A percentile compares a stretch with the other conserved stretches of the same genome.
These are phyloP conservation scores for Jacana jacana DNA, from an alignment of 2,113 vertebrate species.

Conservation along the genomic window DNA sequence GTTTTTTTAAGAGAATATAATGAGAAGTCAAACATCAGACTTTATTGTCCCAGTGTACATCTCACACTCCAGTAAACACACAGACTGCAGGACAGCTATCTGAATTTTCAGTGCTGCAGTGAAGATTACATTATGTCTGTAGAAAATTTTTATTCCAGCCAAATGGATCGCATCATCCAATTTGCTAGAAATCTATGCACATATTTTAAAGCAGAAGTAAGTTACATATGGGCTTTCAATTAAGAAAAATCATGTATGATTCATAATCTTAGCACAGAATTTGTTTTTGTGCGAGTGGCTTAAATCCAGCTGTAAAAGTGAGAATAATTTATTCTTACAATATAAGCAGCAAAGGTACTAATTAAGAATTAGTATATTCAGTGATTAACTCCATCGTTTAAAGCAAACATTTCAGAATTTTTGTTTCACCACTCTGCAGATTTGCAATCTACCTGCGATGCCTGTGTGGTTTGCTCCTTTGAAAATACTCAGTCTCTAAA, in stretches of 20 bases:
- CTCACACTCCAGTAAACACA: slow-evolving; percentile 33
- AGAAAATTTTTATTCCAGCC: slow-evolving; percentile 45
- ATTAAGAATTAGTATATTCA: slow-evolving; percentile 46
- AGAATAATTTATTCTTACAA: slow-evolving; percentile 51
- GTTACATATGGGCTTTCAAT: slow-evolving; percentile 10
- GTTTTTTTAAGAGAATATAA: neutral
- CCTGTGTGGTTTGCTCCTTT: neutral
- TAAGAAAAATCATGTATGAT: slow-evolving; percentile 28
- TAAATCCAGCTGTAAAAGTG: slow-evolving; percentile 27
- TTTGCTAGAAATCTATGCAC: slow-evolving; percentile 42
- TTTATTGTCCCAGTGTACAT: slow-evolving; percentile 5
- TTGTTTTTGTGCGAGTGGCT: slow-evolving; percentile 3
- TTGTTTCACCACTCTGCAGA: slow-evolving; percentile 6
- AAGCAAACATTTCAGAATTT: slow-evolving; percentile 54
- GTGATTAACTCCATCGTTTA: slow-evolving; percentile 32
- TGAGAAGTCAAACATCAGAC: slow-evolving; percentile 28
- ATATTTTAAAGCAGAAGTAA: neutral
- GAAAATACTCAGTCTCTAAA: slow-evolving; percentile 20
- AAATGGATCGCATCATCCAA: slow-evolving; percentile 36
- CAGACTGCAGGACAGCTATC: slow-evolving; percentile 19
- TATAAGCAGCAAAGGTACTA: slow-evolving; percentile 15
- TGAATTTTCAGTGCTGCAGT: slow-evolving; percentile 25
- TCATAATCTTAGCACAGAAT: neutral
- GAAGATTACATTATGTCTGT: slow-evolving; percentile 38
- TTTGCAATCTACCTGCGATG: neutral